Conservation (phyloP, 2,888 invertebrate genomes). For the Tridacna crocea region DNA sequence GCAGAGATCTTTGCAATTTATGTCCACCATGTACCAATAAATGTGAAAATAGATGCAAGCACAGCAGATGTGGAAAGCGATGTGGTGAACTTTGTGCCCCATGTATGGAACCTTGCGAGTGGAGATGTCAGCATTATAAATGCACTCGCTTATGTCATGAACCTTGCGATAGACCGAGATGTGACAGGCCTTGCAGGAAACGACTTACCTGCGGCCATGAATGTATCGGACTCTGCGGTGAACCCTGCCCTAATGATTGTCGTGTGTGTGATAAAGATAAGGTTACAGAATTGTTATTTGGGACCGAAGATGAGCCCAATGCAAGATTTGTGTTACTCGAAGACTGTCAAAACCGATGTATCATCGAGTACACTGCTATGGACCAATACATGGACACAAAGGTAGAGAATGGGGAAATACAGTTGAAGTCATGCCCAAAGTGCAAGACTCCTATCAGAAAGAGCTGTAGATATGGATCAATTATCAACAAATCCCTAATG, state of each 20-base stretch:
- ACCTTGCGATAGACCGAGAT: conserved; percentile 82
- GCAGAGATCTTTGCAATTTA: conserved; percentile 74
- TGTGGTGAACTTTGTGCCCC: conserved; percentile 79
- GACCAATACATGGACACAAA: conserved; percentile 83
- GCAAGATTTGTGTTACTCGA: conserved; percentile 83
- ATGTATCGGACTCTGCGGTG: conserved; percentile 90
- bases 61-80: conserved; percentile 76
- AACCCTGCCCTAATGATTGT: conserved; percentile 89
- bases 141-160: conserved; percentile 82
- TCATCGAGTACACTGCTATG: conserved; percentile 82
- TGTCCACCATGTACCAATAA: conserved; percentile 82
- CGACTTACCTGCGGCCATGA: conserved; percentile 84
- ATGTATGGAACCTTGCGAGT: conserved; percentile 83
- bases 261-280: conserved; percentile 85
- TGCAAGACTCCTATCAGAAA: conserved; percentile 88
- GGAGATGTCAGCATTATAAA: conserved; percentile 79
- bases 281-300: conserved; percentile 84
- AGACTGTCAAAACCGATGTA: conserved; percentile 75
- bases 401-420: conserved; percentile 83
- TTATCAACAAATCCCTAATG: conserved; percentile 84
- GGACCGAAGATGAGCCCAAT: conserved; percentile 86
- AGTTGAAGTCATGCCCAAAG: conserved; percentile 86
- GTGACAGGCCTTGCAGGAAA: conserved; percentile 81
- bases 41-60: conserved; percentile 83
- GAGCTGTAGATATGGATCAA: conserved; percentile 87